Evolutionary conservation across 2,888 invertebrate genomes (phyloP).

Genomic region (Hypercompe scribonia): DNA sequence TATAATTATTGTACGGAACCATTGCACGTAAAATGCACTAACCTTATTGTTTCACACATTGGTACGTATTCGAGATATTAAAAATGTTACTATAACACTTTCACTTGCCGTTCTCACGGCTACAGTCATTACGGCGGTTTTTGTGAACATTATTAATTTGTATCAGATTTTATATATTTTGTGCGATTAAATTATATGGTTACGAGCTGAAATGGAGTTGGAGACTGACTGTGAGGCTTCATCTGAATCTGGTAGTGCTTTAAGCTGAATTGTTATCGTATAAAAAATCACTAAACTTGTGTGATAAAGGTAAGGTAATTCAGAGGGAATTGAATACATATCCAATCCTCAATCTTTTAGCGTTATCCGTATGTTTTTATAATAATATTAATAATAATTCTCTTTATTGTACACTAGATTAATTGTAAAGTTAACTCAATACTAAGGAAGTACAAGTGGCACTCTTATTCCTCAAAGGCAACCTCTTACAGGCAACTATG

Average conservation of each 20-base stretch:
- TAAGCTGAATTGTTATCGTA: background rate
- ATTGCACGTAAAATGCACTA: slow-evolving; percentile 6
- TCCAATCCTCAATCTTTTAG: background rate
- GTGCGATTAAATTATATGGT: slow-evolving; percentile 36
- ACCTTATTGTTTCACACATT: slow-evolving; percentile 40
- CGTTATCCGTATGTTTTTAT: no score
- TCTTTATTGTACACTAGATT: no score
- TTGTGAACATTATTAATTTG: slow-evolving; percentile 55
- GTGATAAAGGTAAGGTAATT: background rate
- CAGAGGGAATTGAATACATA: background rate
- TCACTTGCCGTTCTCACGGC: slow-evolving; percentile 59
- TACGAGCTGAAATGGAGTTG: slow-evolving; percentile 14
- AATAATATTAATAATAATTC: no score
- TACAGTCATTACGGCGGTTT: slow-evolving; percentile 50
- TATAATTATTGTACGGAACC: slow-evolving; percentile 16
- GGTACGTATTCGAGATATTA: slow-evolving; percentile 17
- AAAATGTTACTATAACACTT: slow-evolving; percentile 51
- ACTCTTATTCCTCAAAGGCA: no score
- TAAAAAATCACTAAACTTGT: background rate
- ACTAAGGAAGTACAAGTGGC: no score
- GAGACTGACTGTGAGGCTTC: slow-evolving; percentile 8
- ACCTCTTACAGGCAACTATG: no score
- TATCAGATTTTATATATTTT: slow-evolving; percentile 50
- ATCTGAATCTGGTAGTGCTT: background rate
- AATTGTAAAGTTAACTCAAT: no score